Base-by-base conservation (phyloP, 2,113 vertebrate species). In the Tympanuchus pallidicinctus region DNA sequence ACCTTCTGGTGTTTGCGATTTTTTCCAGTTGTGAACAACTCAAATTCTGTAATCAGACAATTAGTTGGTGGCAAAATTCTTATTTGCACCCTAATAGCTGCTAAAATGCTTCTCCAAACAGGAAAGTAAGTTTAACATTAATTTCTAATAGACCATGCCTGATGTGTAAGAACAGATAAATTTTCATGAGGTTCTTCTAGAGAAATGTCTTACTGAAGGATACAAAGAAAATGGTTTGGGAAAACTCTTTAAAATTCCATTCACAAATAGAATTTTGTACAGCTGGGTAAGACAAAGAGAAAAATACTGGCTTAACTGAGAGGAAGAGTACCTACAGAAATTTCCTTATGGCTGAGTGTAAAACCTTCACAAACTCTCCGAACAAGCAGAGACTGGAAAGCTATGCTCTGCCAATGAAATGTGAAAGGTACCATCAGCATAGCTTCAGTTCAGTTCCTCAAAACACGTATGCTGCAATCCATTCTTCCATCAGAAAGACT, bases 241-340 rank as follows among this genome's bases (percentile, higher is more conserved):
- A 77, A 73, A 70, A 83, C 20, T 70, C 76, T 77, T 75, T 57
- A 34, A 80, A 86, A 71, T 24, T 63, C 36, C 43, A 64, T 71
- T 77, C 86, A 36, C 83, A 81, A 90, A 66, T 13, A 70, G 15
- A 34, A 78, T n/a, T 24, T 80, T 70, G 20, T 59, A 32, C 38
- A 86, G 25, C 9, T 61, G 71, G 45, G 54, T 48, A 43, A 57
- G 27, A 40, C 27, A 43, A 75, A 69, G 32, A 61, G 13, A 27
- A 64, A 92, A 87, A 61, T 40, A 20, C 45, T 50, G 64, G 19
- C 78, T 87, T 77, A 91, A 38, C 36, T 91, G 42, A 50, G 48
- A 74, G 50, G 27, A 63, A 36, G 50, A 70, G 11, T 48, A 52
- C 12, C 25, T 73, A 34, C 36, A 10, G 34, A 65, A 76, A 72